Conservation (phyloP, 2,797 vertebrate species). For the Distichodus sexfasciatus region DNA sequence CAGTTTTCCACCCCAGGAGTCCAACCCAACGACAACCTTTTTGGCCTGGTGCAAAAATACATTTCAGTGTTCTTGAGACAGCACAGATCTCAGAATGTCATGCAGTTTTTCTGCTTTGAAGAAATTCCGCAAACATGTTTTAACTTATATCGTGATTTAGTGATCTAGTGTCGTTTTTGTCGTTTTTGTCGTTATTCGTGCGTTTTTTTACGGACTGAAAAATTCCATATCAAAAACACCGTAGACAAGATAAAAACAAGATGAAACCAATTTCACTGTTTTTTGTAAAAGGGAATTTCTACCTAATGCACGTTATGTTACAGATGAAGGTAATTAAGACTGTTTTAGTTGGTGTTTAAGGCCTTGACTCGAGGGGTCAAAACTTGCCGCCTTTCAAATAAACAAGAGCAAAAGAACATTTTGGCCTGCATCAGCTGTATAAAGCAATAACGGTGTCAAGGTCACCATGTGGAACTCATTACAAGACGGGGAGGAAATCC, state of each 20-base stretch:
- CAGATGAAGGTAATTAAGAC: conserved; percentile 3
- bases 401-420: conserved; percentile 34
- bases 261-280: too few species aligned
- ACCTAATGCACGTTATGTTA: too few species aligned
- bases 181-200: too few species aligned
- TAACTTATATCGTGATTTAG: too few species aligned
- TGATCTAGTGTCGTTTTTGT: too few species aligned
- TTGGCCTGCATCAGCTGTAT: conserved; percentile 18
- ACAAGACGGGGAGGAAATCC: conserved; percentile 23
- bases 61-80: conserved; percentile 8
- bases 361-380: neutral
- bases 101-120: conserved; percentile 11
- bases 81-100: neutral
- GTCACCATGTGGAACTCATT: conserved; percentile 53
- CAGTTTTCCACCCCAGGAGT: neutral
- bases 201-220: too few species aligned
- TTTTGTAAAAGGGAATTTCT: too few species aligned
- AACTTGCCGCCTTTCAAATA: conserved; percentile 23
- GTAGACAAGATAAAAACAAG: too few species aligned
- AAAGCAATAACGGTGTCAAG: conserved; percentile 26
- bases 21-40: too few species aligned
- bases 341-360: neutral
- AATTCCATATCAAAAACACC: too few species aligned
- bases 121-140: too few species aligned
- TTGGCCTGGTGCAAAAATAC: conserved; percentile 18